Evolutionary conservation across 2,888 invertebrate species (phyloP).

Genomic region (Euclidia mi): DNA sequence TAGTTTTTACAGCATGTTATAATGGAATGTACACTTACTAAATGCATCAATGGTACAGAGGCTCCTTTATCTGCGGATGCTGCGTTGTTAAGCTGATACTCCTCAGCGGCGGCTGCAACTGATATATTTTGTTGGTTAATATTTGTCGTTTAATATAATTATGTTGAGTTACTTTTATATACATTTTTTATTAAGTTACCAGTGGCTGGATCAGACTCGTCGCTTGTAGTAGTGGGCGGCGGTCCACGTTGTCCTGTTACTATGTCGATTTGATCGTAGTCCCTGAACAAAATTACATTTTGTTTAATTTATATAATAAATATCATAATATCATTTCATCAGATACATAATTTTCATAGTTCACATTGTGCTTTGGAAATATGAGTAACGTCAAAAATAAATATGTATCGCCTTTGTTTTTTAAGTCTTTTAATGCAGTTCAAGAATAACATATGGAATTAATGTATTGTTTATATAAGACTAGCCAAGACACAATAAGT

Average conservation of each 20-base stretch:
- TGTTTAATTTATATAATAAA: too few relatives aligned
- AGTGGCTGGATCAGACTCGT: constrained; percentile 62
- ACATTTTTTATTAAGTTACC: constrained; percentile 51
- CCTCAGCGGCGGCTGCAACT: constrained; percentile 70
- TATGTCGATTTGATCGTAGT: constrained; percentile 84
- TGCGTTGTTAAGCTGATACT: constrained; percentile 76
- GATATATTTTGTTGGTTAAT: neutral
- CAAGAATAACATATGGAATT: too few relatives aligned
- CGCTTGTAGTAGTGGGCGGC: constrained; percentile 61
- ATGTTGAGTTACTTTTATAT: neutral
- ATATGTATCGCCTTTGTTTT: too few relatives aligned
- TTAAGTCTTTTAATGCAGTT: too few relatives aligned
- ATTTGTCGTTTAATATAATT: too few relatives aligned
- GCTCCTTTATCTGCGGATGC: constrained; percentile 75
- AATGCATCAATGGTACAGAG: constrained; percentile 86
- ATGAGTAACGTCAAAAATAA: too few relatives aligned
- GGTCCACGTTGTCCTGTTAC: constrained; percentile 76
- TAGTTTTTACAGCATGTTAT: too few relatives aligned
- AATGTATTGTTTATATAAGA: too few relatives aligned
- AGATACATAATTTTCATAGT: too few relatives aligned
- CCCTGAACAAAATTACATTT: constrained; percentile 61
- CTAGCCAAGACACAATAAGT: too few relatives aligned
- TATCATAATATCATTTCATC: too few relatives aligned
- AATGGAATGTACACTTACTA: constrained; percentile 73
- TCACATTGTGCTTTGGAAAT: too few relatives aligned